Evolutionary conservation across 2,113 vertebrate genomes (phyloP), one percentile per base, ranked within the genome.

Genomic region (Trachemys scripta): DNA sequence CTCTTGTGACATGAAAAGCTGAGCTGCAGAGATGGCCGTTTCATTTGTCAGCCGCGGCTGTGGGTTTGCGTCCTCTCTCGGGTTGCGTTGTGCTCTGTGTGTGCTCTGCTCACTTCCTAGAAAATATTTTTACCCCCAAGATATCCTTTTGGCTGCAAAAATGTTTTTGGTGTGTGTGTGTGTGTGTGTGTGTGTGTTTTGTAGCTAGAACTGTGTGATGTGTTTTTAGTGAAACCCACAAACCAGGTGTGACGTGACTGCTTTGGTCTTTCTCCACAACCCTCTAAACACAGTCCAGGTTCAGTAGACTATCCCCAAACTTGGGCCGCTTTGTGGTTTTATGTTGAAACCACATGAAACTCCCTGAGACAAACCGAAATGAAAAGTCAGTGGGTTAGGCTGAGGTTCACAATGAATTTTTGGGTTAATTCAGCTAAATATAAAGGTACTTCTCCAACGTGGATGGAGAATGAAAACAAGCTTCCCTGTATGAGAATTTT

Each of bases 11-110:
- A 94, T 97, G 97, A 97, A 86, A 91, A 84, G 94, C 96, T 83
- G 90, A 20, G 93, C 97, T 93, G 97, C 93, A 12, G 16, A 92
- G 92, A 62, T 95, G 85, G 94, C 96, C 92, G 92, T 95, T 97
- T 96, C 90, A 93, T 96, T 95, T 98, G 92, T 87, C 95, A 96
- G 96, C 94, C 96, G 81, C 96, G 96, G 96, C 95, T 95, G 94
- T 92, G 90, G 54, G 88, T 90, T 97, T 94, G 90, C 93, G 95
- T 96, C 87, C 96, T 95, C 92, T 93, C 92, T 88, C 69, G 86
- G 91, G 93, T 94, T 93, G 85, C 0, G 4, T 85, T 89, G 94
- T 88, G 50, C 50, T 50, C 50, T 50, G 4, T 50, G 50, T 50
- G 50, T 50, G 50, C 50, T 50, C 50, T 50, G 16, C 50, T 94